Evolutionary conservation across 2,888 invertebrate genomes (phyloP), one percentile per base, ranked within the genome.

Genomic region (Ypsolopha scabrella): DNA sequence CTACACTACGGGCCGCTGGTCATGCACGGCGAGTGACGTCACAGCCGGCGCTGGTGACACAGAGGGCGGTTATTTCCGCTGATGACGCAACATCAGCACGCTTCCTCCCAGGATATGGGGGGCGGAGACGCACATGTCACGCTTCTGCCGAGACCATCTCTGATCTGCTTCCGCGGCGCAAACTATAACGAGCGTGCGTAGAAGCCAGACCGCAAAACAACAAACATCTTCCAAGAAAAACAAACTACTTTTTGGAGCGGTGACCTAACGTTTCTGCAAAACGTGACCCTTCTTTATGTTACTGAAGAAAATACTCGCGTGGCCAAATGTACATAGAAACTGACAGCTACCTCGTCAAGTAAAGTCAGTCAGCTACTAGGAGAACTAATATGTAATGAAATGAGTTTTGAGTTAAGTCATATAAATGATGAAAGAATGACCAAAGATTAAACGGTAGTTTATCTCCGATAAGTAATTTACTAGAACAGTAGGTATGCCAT

Each of bases 61-160:
- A 83, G 79, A 80, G 80, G 78, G 79, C 79, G 79, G 72, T 70
- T 77, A 80, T 82, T 81, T 85, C 85, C 83, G 82, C 11, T 68
- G 72, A 58, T 85, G 83, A 85, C 82, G 82, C 74, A 80, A 85
- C 76, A 73, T 81, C 81, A 82, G 72, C 68, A 58, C 67, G 66
- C 72, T 81, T 82, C 82, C 80, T 67, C 68, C 75, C 79, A 77
- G 81, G 82, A 81, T 79, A 78, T 64, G 13, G 43, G 38, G 67
- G 61, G 65, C 68, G 69, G 70, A 77, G 76, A 7, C 24, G 11
- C 41, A 41, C 11, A 11, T 43, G 43, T 43, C 43, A 43, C 43
- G 13, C 43, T 13, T 43, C 37, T 14, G 37, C 47, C 11, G 47
- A 47, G 9, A 47, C 33, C 14, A 43, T 24, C 9, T 11, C 43